Conservation (phyloP, 2,797 vertebrate species). For the Vireo griseus region DNA sequence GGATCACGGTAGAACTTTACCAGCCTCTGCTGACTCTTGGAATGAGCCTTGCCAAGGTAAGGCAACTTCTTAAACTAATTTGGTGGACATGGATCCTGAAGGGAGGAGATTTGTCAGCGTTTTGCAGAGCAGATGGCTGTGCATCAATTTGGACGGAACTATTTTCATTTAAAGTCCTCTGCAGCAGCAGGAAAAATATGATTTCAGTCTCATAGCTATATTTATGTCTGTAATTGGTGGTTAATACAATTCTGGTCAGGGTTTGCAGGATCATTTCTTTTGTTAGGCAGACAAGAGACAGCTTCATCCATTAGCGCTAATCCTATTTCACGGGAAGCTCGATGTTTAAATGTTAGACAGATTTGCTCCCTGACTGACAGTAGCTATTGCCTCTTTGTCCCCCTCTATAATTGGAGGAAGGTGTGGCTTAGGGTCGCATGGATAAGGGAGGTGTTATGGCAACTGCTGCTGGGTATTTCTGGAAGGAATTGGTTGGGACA, state of each 20-base stretch:
- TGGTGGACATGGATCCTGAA: background rate
- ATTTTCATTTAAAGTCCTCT: background rate
- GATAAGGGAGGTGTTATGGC: background rate
- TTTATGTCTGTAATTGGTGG: background rate
- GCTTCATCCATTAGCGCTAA: background rate
- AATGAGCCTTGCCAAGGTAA: rapidly evolving
- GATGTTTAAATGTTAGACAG: background rate
- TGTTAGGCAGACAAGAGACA: background rate
- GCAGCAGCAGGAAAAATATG: background rate
- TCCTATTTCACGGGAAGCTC: background rate
- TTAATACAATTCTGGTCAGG: background rate
- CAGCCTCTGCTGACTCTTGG: background rate
- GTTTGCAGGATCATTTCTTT: background rate
- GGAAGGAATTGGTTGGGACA: background rate
- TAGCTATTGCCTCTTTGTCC: background rate
- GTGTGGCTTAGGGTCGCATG: background rate
- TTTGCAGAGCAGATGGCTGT: background rate
- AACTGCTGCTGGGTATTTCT: background rate
- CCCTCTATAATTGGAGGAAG: background rate
- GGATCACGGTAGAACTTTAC: background rate
- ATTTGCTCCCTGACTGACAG: background rate
- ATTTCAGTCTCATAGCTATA: background rate
- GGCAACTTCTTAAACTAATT: background rate
- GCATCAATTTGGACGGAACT: background rate
- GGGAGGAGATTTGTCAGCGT: background rate